Base-by-base conservation (phyloP, 2,888 invertebrate genomes). In the Coenonympha arcania region DNA sequence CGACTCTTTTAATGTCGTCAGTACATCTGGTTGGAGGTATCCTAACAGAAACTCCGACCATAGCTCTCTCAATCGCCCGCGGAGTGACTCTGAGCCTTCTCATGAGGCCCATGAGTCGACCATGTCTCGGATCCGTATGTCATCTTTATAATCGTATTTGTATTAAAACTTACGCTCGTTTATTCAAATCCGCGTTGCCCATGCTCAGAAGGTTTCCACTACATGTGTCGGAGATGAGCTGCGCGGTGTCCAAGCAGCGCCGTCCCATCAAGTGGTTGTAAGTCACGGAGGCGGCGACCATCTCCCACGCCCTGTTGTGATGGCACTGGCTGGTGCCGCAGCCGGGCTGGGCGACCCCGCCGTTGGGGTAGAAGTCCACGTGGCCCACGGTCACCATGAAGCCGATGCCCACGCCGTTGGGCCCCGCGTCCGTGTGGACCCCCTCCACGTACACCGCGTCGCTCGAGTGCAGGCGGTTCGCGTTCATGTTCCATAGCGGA, bases 301-400 rank as follows among this genome's bases (percentile, higher is more conserved):
- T 56, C 40, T 74, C 69, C 73, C 74, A 79, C 5, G 81, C 72
- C 4, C 76, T 73, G 47, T 79, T 71, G 56, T 81, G 82, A 54
- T 75, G 64, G 59, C 82, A 82, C 8, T 11, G 8, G 9, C 15
- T 43, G 1, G 6, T 16, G 3, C 9, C 5, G 15, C 4, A 77
- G 13, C 36, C 60, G 68, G 6, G 68, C 63, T 0, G 69, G 2
- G 42, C 79, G 79, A 1, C 75, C 76, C 90, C 90, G 34, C 86
- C 83, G 57, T 90, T 90, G 19, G 88, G 88, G 81, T 87, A 89
- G 69, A 90, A 90, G 66, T 90, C 90, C 2, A 69, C 88, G 50
- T 88, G 71, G 0, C 81, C 89, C 2, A 89, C 69, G 6, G 80
- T 65, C 1, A 71, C 64, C 0, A 24, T n/a, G 33, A 33, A 43